Conservation (phyloP, 2,113 vertebrate species). For the Glaucomys volans region DNA sequence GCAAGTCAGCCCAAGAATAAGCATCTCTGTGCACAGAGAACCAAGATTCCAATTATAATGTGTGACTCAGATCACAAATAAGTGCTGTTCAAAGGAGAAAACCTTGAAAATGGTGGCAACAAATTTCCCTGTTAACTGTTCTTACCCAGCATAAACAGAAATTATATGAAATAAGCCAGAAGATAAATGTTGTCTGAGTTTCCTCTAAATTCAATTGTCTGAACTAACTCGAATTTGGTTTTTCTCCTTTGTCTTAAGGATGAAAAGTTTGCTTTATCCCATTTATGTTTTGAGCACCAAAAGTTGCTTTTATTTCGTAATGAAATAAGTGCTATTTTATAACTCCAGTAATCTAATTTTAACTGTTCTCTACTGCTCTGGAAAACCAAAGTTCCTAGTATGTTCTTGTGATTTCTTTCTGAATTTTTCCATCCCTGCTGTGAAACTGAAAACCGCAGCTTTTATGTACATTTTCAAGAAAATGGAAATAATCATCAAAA, state of each 20-base stretch:
- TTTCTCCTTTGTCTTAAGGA: background rate
- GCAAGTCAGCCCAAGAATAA: background rate
- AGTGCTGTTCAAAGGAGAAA: background rate
- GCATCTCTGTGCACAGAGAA: background rate
- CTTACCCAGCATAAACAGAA: background rate
- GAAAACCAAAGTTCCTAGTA: background rate
- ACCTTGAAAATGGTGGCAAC: background rate
- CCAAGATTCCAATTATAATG: background rate
- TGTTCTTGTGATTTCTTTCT: background rate
- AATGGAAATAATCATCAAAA: background rate
- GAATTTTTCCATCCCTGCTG: background rate
- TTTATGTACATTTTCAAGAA: background rate
- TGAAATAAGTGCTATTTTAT: background rate
- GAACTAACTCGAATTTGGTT: background rate
- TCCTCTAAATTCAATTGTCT: background rate
- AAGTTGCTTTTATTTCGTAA: background rate
- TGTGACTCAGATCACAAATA: background rate
- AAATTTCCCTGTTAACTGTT: background rate
- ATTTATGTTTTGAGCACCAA: background rate
- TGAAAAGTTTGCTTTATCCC: background rate
- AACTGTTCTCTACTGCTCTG: background rate
- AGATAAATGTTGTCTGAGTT: background rate
- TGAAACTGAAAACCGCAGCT: background rate
- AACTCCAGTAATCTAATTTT: background rate
- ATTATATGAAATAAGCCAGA: constrained; percentile 3